Base-by-base conservation (phyloP, 2,888 invertebrate genomes). In the Cyaniris semiargus region DNA sequence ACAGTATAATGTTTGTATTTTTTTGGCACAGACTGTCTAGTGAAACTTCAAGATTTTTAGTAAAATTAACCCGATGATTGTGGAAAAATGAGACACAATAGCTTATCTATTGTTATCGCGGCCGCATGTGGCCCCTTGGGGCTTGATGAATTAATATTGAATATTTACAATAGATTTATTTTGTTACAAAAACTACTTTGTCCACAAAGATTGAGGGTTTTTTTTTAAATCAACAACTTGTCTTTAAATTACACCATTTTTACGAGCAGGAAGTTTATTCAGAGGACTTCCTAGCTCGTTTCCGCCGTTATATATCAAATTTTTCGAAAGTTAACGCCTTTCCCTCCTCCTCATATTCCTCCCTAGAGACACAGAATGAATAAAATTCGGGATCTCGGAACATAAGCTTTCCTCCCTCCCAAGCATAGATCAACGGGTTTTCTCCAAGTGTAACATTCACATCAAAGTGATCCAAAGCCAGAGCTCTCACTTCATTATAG, bases 301-400 rank as follows among this genome's bases (percentile, higher is more conserved):
- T 92, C 23, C 90, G 83, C 70, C 89, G 92, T 84, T 93, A 94
- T 83, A 95, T 92, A 83, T 95, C 95, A 80, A 95, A 95, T 80
- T 94, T 86, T 82, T 95, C 95, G 79, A 93, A 91, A 56, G 95
- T 95, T 27, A 95, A 87, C 1, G 91, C 81, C 78, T 93, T 94
- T 18, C 99, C 99, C 85, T 97, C 96, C 87, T 99, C 98, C 80
- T 98, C 98, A 88, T 98, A 99, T 83, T 98, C 97, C 81, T 97
- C 97, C 83, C 96, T 96, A 0, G 97, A 97, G 2, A 98, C 96
- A 79, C 97, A 92, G 82, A 95, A 94, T 0, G 95, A 95, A 80
- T 96, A 95, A 82, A 98, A 97, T 66, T 96, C 95, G 8, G 97
- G 94, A 86, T 97, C 96, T 82, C 95, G 93, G 4, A 97, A 95